A percentile compares a stretch with the other conserved stretches of the same genome.
phyloP scores from a whole-genome alignment of 2,888 invertebrate genomes.

The Callinectes sapidus region DNA sequence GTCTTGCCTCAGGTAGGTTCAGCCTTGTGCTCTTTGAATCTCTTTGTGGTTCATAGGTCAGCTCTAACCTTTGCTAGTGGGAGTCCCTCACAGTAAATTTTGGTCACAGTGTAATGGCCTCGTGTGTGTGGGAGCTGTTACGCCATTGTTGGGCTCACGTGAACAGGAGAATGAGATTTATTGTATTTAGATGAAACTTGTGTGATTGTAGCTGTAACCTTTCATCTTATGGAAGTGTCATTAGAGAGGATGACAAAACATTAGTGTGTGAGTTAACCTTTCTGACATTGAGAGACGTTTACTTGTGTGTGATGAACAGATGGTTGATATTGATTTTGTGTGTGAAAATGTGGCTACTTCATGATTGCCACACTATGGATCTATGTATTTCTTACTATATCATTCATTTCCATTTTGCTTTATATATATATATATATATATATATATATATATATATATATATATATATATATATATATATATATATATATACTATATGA shows the following conservation, averaged over 20 bases:
- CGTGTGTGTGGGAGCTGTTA: too few species aligned
- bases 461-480: background rate
- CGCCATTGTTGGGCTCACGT: background rate
- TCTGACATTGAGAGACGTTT: too few species aligned
- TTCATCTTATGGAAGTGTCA: too few species aligned
- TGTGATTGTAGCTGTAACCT: too few species aligned
- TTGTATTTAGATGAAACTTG: background rate
- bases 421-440: background rate
- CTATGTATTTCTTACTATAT: too few species aligned
- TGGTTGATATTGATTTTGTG: too few species aligned
- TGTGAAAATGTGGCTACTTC: too few species aligned
- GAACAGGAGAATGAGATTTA: background rate
- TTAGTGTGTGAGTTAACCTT: too few species aligned
- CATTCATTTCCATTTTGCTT: background rate
- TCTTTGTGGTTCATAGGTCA: background rate
- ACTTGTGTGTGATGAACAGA: too few species aligned
- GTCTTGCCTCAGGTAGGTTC: conserved; percentile 63
- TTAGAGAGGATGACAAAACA: too few species aligned
- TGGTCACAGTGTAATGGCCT: background rate
- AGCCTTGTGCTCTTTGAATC: background rate
- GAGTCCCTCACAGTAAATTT: background rate
- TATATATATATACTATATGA: background rate
- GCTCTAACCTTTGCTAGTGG: background rate
- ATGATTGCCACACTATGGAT: too few species aligned
- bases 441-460: background rate